A percentile compares a stretch with the other conserved stretches of the same genome.
Evolutionary conservation across 1,140 invertebrate genomes (phyloP).

Genomic region (Spodoptera frugiperda): DNA sequence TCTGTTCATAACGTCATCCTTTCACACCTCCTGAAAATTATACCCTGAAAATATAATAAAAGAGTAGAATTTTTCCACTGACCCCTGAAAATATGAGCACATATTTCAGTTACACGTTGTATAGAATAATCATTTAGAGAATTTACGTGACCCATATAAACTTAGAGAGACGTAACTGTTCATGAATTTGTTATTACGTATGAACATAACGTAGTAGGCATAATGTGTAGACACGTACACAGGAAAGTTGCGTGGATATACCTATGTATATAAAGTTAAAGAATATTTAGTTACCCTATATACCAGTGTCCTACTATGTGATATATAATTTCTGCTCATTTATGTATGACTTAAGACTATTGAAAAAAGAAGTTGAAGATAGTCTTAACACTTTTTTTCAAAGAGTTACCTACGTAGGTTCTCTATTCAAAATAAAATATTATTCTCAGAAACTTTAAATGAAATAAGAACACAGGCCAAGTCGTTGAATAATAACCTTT

Average conservation of each 20-base stretch:
- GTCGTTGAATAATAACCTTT: conserved; percentile 12
- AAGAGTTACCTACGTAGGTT: too few species aligned
- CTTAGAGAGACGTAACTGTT: conserved; percentile 17
- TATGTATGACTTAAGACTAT: too few species aligned
- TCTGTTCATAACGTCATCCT: too few species aligned
- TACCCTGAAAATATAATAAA: not conserved
- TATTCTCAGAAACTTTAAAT: conserved; percentile 8
- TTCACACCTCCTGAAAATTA: too few species aligned
- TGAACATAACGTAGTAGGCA: not conserved
- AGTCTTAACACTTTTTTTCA: too few species aligned
- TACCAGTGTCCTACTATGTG: too few species aligned
- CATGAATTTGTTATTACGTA: conserved; percentile 39
- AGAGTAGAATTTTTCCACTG: too few species aligned
- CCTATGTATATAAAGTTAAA: too few species aligned
- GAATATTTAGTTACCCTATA: too few species aligned
- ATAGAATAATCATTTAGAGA: conserved; percentile 15
- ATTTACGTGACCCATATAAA: conserved; percentile 38
- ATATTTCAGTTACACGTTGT: conserved; percentile 7
- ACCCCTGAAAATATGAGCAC: conserved; percentile 6
- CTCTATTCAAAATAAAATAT: not conserved
- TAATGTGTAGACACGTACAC: not conserved
- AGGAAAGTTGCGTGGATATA: not conserved
- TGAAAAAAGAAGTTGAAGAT: too few species aligned
- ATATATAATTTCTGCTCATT: too few species aligned
- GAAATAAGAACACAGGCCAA: conserved; percentile 6